phyloP scores from a whole-genome alignment of 2,888 invertebrate genomes.

The Leptogaster cylindrica region DNA sequence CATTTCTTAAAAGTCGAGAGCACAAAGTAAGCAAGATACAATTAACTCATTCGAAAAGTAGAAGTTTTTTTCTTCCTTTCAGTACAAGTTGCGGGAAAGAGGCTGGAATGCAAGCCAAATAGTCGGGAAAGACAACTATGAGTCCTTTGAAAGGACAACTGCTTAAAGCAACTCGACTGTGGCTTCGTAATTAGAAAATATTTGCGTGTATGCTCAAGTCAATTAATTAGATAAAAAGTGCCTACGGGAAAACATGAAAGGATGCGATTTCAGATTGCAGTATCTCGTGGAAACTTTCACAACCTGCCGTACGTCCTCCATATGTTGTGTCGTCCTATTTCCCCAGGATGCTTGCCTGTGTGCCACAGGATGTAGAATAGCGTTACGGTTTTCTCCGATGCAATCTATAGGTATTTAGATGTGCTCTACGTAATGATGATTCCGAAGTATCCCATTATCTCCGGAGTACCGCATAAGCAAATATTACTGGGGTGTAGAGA shows the following conservation, averaged over 20 bases:
- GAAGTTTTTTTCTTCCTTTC: no score
- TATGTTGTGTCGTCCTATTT: no score
- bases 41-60: no score
- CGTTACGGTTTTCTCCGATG: background rate
- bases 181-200: no score
- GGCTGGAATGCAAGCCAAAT: no score
- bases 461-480: slow-evolving; percentile 35
- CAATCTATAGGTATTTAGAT: slow-evolving; percentile 16
- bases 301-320: background rate
- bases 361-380: background rate
- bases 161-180: no score
- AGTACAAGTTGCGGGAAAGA: no score
- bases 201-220: background rate
- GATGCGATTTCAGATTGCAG: slow-evolving; percentile 8
- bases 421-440: slow-evolving; percentile 26
- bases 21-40: no score
- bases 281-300: background rate
- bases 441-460: slow-evolving; percentile 30
- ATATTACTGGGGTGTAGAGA: slow-evolving; percentile 20
- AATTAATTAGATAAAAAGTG: slow-evolving; percentile 31
- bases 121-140: no score
- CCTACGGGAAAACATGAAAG: slow-evolving; percentile 21
- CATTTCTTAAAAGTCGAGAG: no score
- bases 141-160: no score
- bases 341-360: no score